Percentiles rank a stretch among this genome's conserved stretches.
phyloP scores from a whole-genome alignment of 2,888 invertebrate species.

The Phlogophora meticulosa region DNA sequence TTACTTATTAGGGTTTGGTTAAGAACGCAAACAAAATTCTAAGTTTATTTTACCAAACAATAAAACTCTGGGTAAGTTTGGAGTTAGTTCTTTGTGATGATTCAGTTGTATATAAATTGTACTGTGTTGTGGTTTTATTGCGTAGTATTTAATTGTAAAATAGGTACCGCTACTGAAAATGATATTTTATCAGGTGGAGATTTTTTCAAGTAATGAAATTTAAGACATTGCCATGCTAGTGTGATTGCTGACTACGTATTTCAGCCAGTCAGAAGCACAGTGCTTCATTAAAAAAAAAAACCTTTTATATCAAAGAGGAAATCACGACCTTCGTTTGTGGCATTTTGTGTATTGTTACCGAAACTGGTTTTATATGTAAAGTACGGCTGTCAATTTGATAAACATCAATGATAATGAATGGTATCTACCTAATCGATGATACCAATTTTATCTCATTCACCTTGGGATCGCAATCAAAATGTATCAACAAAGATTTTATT shows the following conservation, averaged over 20 bases:
- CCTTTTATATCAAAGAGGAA: slow-evolving; percentile 39
- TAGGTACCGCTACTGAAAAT: slow-evolving; percentile 7
- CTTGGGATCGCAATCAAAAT: slow-evolving; percentile 62
- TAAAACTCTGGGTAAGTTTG: slow-evolving; percentile 49
- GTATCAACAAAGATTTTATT: slow-evolving; percentile 29
- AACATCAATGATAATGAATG: slow-evolving; percentile 39
- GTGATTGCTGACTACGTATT: background rate
- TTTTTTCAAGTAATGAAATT: background rate
- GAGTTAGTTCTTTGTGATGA: slow-evolving; percentile 40
- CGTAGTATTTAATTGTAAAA: slow-evolving; percentile 11
- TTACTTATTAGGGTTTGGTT: slow-evolving; percentile 75
- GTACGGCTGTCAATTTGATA: slow-evolving; percentile 56
- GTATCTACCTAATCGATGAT: slow-evolving; percentile 54
- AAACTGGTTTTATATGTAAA: slow-evolving; percentile 39
- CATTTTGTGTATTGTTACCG: slow-evolving; percentile 37
- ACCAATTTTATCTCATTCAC: slow-evolving; percentile 63
- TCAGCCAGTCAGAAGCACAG: background rate
- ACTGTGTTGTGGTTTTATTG: slow-evolving; percentile 27
- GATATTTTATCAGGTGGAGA: slow-evolving; percentile 32
- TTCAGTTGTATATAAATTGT: slow-evolving; percentile 41
- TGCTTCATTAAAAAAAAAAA: slow-evolving; percentile 3
- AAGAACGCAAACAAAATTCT: slow-evolving; percentile 74
- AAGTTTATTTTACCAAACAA: slow-evolving; percentile 58
- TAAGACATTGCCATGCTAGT: background rate
- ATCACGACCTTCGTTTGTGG: slow-evolving; percentile 44